phyloP scores from a whole-genome alignment of 2,797 vertebrate genomes.

The Sternotherus odoratus region DNA sequence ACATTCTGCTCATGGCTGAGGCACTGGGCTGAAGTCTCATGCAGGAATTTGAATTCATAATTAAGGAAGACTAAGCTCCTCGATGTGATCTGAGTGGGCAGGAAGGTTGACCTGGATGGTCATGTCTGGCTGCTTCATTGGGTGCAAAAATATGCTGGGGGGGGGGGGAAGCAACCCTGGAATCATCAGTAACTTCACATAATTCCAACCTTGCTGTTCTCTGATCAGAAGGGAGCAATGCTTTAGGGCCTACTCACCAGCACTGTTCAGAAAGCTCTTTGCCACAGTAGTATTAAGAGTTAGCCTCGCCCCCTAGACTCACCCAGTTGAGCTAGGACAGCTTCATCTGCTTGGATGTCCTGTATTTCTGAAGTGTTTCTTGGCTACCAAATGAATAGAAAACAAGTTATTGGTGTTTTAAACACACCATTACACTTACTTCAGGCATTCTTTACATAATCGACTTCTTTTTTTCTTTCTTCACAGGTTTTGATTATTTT shows the following conservation, averaged over 20 bases:
- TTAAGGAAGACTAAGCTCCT: background rate
- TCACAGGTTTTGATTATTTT: slow-evolving; percentile 94
- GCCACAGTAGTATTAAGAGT: no score
- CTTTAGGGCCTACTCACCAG: background rate
- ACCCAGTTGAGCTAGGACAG: background rate
- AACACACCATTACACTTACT: background rate
- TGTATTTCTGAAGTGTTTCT: background rate
- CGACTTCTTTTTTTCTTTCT: background rate
- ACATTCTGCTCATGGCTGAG: background rate
- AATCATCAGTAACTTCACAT: background rate
- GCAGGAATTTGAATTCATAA: background rate
- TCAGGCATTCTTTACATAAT: background rate
- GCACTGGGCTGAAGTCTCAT: background rate
- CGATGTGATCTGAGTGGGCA: background rate
- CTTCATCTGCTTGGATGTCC: background rate
- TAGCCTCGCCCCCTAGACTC: no score
- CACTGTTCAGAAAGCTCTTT: background rate
- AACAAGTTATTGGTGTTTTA: background rate
- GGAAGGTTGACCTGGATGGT: background rate
- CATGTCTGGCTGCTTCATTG: background rate
- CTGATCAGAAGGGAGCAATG: background rate
- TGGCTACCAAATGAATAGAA: background rate
- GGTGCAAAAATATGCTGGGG: no score
- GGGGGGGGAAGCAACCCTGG: background rate
- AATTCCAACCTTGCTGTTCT: background rate